Evolutionary conservation across 2,888 invertebrate species (phyloP), one percentile per base, ranked within the genome.

Genomic region (Andrena trimmerana): DNA sequence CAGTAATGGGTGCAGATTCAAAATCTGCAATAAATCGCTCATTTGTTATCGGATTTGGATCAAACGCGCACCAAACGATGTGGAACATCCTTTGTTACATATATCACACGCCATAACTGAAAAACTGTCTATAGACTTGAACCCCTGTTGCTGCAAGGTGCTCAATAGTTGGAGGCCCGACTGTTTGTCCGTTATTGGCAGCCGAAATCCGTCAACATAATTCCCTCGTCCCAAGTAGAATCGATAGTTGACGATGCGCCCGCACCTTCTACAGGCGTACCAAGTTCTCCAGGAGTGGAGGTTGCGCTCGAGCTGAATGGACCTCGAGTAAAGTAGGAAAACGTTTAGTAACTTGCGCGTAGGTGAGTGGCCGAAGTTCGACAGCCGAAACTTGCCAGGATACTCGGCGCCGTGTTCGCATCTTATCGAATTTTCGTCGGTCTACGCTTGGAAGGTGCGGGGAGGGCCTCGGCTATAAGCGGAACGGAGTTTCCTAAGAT

Each of bases 361-460:
- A 77, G 59, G 65, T 72, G 72, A 29, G 72, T 59, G 29, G 60
- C 52, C 73, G 36, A 67, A 73, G 66, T 78, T 78, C 52, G 52
- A 20, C 27, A 29, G 36, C 27, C 59, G 60, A 74, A 74, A 78
- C 62, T 78, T 78, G 10, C n/a, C 2, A 0, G 27, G 62, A 7
- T 66, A 31, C 42, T 73, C 36, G 36, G 42, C 24, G n/a, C 27
- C 50, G 60, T 73, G 66, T 73, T 66, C 66, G 59, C 52, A 60
- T 78, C 67, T 78, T 62, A 78, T 74, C 60, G 59, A 78, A 78
- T 73, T 74, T 60, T 62, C 78, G 50, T 48, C 24, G 16, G 52
- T 77, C 20, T 24, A 24, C 50, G n/a, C 66, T 27, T 20, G 16
- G 20, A 10, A 16, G 42, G 13, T 3, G n/a, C 2, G 36, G 3